Evolutionary conservation across 2,888 invertebrate genomes (phyloP), one percentile per base, ranked within the genome.

Genomic region (Rhingia rostrata): DNA sequence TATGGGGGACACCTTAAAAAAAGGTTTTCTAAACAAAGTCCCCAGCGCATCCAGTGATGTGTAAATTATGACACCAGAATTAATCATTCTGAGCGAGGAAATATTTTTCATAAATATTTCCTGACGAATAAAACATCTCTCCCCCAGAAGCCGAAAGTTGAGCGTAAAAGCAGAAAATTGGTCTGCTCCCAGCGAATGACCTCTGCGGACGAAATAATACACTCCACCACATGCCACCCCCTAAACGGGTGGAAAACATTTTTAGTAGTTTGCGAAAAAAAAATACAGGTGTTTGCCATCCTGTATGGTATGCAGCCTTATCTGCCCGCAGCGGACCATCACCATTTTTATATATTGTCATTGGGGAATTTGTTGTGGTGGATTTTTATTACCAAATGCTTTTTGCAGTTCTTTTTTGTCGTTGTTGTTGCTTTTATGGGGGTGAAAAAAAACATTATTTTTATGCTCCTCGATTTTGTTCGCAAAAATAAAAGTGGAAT

Each of bases 111-210:
- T 41, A 45, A 37, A 22, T 4, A 12, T 22, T 35, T 47, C 35
- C 22, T 22, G 6, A 22, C 14, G 22, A 12, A 14, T 37, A 12
- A 33, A n/a, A 12, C 32, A 64, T 72, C 60, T 67, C 22, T 22
- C 22, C 22, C 82, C 78, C 82, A 43, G 63, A 45, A 61, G 78
- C 32, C 54, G 49, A 72, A 67, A 67, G 61, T 83, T 67, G 51
- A 63, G 72, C 54, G 54, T 49, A 73, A 78, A 67, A 61, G 54
- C 61, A 73, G 78, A 78, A 83, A 83, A 83, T 78, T 83, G 78
- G 82, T 83, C 73, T 78, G 78, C 49, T 73, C 32, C 72, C 41
- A 78, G 61, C 60, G 78, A 83, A 83, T 78, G 78, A 83, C 82
- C 82, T 78, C 61, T 83, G 82, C 30, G 78, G 33, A 47, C 43